Base-by-base conservation (phyloP, 2,888 invertebrate species). In the Lepidochrysops patricia region DNA sequence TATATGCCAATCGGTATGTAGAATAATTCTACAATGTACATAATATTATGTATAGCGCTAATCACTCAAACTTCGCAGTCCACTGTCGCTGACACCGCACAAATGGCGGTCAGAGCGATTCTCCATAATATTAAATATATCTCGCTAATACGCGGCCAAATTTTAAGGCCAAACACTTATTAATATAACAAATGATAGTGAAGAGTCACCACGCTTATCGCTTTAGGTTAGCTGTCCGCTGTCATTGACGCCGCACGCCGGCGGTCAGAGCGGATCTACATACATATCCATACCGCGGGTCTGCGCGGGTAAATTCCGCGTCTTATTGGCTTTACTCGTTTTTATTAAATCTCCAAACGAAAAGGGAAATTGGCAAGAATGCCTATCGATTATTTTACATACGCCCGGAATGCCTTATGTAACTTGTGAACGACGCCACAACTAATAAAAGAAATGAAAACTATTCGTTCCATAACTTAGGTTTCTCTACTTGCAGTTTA, bases 281-380 rank as follows among this genome's bases (percentile, higher is more conserved):
- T 19, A 43, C 43, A 43, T 43, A 43, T 43, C 19, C 43, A 43
- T 43, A 19, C 43, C 43, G 43, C 43, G 43, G 43, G 9, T 43
- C 43, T 12, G 43, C 23, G 43, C 43, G 43, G 43, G 9, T 50
- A 50, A 50, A 50, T 50, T 50, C 50, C 50, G 43, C 50, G 26
- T 50, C 26, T 50, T 50, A 50, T 50, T 50, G 26, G 50, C 50
- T 50, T 50, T 50, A 50, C 13, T 25, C 6, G n/a, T 50, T 50
- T 43, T 43, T 43, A 43, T 43, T 43, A 43, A 43, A 43, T 43
- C 43, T 19, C 43, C 15, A 23, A 19, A 9, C 43, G 43, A 43
- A 43, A n/a, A 43, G 43, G 43, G 43, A 43, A 43, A 43, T 43
- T 43, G 43, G 43, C 23, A 19, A 9, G 43, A 19, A 43, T 43